Evolutionary conservation across 2,113 vertebrate genomes (phyloP).

Genomic region (Pithys albifrons): DNA sequence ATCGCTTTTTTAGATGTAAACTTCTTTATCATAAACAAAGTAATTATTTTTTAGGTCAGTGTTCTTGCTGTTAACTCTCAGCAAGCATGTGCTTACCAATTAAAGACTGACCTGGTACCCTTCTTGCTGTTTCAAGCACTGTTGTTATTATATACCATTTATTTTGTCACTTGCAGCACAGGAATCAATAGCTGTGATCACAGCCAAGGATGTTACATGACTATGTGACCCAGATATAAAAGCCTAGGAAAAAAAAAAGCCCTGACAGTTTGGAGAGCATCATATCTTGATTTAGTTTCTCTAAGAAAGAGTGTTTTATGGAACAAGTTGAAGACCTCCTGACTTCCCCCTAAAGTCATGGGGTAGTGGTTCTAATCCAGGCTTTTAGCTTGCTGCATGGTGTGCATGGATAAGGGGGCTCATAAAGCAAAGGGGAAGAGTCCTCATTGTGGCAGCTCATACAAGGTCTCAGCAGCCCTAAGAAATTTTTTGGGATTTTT

Average conservation of each 20-base stretch:
- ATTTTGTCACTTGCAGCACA: neutral
- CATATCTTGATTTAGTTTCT: neutral
- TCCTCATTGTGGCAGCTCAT: neutral
- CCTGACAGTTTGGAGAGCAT: neutral
- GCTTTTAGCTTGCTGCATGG: neutral
- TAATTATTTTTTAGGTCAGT: neutral
- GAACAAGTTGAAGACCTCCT: neutral
- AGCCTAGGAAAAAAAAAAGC: neutral
- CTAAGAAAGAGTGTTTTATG: neutral
- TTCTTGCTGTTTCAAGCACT: neutral
- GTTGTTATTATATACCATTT: neutral
- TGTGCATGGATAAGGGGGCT: neutral
- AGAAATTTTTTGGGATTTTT: neutral
- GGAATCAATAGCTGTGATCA: constrained; percentile 54
- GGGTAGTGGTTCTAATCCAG: neutral
- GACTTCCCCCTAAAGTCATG: neutral
- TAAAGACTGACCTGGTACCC: neutral
- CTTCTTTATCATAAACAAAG: neutral
- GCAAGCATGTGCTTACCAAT: neutral
- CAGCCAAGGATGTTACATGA: constrained; percentile 21
- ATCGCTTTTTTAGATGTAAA: neutral
- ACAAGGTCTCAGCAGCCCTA: neutral
- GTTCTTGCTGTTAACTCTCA: neutral
- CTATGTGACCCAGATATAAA: constrained; percentile 30
- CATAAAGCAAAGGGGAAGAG: neutral